Percentiles rank a stretch among this genome's conserved stretches.
Evolutionary conservation across 1,140 invertebrate species (phyloP).

Genomic region (Rhopalosiphum maidis): DNA sequence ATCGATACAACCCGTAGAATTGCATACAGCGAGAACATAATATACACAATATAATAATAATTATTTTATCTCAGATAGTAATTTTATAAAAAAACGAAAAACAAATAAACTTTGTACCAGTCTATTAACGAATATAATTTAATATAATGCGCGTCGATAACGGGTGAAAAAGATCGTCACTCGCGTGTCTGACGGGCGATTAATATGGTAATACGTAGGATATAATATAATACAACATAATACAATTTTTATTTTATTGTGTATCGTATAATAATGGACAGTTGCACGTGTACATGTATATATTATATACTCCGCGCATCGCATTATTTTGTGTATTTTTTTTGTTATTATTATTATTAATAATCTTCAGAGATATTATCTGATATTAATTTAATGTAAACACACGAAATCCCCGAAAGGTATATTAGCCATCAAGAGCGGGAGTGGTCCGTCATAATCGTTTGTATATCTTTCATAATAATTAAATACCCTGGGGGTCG

Average conservation of each 20-base stretch:
- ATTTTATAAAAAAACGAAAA: not conserved
- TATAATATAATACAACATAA: not conserved
- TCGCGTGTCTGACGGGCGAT: not conserved
- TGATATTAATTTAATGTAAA: slow-evolving; percentile 51
- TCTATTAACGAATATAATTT: not conserved
- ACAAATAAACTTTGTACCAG: not conserved
- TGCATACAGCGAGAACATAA: not conserved
- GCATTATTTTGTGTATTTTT: slow-evolving; percentile 29
- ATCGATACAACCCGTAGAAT: not conserved
- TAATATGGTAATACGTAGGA: slow-evolving; percentile 24
- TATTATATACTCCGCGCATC: not conserved
- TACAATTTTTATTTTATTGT: not conserved
- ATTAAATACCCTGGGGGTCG: slow-evolving; percentile 52
- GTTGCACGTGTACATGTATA: not conserved
- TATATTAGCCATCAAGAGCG: slow-evolving; percentile 51
- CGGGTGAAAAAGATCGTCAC: not conserved
- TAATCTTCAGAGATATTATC: slow-evolving; percentile 55
- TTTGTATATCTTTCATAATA: slow-evolving; percentile 51
- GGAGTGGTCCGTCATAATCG: slow-evolving; percentile 57
- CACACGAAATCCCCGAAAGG: slow-evolving; percentile 52
- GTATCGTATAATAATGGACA: not conserved
- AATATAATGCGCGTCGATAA: not conserved
- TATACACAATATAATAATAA: not conserved
- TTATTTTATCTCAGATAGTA: not conserved
- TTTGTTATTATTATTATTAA: slow-evolving; percentile 26